These are phyloP conservation scores for Poecilia velifera DNA, from an alignment of 2,797 vertebrate genomes.

Conservation along the genomic window DNA sequence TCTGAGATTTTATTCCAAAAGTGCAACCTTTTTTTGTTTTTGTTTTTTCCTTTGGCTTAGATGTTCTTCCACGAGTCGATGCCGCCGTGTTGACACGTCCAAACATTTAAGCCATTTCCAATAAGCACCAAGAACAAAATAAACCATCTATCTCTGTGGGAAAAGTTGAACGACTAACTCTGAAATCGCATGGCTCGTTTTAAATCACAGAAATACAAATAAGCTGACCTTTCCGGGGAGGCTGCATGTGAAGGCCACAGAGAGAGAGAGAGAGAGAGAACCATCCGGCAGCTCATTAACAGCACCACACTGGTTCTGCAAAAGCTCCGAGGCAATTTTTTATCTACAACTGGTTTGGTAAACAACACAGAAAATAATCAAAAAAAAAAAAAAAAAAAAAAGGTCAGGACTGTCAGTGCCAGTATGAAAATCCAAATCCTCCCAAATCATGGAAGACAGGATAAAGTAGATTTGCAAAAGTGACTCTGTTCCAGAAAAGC, in stretches of 20 bases:
- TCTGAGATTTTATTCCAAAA: not conserved
- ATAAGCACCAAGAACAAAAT: not conserved
- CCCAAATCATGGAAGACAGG: not conserved
- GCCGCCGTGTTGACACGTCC: not conserved
- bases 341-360: conserved; percentile 14
- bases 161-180: not conserved
- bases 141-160: not conserved
- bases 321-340: conserved; percentile 10
- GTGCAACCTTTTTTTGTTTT: not conserved
- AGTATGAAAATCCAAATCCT: conserved; percentile 11
- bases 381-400: not conserved
- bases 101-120: not conserved
- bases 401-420: not conserved
- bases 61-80: not conserved
- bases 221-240: not conserved
- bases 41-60: not conserved
- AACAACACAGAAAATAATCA: not conserved
- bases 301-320: conserved; percentile 6
- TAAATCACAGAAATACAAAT: conserved; percentile 2
- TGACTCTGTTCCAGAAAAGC: conserved; percentile 22
- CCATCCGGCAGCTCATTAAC: conserved; percentile 5
- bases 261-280: not conserved
- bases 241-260: not conserved
- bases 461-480: conserved; percentile 28
- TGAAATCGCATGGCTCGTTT: conserved; percentile 4